These are phyloP conservation scores for Philopedon plagiatum DNA, from an alignment of 2,888 invertebrate species.

Conservation along the genomic window DNA sequence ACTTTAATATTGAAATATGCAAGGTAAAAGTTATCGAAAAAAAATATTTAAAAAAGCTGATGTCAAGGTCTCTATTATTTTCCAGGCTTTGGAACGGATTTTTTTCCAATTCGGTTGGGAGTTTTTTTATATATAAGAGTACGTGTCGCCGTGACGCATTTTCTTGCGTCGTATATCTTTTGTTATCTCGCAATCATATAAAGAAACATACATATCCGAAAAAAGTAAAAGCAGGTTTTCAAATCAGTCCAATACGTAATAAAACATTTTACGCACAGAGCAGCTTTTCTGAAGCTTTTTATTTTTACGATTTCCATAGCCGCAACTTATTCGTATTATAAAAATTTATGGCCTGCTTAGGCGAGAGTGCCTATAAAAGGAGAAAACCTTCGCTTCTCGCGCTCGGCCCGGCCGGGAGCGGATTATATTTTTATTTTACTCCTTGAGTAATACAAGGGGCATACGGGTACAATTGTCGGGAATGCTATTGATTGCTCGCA, in stretches of 20 bases:
- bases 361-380: constrained; percentile 21
- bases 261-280: constrained; percentile 24
- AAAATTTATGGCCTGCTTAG: constrained; percentile 31
- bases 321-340: constrained; percentile 32
- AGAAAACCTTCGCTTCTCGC: constrained; percentile 7
- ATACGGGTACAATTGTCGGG: constrained; percentile 10
- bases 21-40: no score
- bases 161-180: neutral
- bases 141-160: neutral
- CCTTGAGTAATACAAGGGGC: constrained; percentile 10
- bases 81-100: no score
- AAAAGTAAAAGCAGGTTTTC: constrained; percentile 13
- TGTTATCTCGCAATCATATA: constrained; percentile 4
- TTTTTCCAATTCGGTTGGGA: no score
- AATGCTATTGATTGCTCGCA: neutral
- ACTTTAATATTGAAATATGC: no score
- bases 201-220: neutral
- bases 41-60: no score
- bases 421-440: constrained; percentile 31
- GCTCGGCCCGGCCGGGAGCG: neutral
- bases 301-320: constrained; percentile 32
- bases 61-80: no score
- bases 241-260: constrained; percentile 19
- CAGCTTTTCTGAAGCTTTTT: constrained; percentile 19
- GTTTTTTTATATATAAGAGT: no score